Evolutionary conservation across 2,113 vertebrate species (phyloP).

Genomic region (Emberiza fucata): DNA sequence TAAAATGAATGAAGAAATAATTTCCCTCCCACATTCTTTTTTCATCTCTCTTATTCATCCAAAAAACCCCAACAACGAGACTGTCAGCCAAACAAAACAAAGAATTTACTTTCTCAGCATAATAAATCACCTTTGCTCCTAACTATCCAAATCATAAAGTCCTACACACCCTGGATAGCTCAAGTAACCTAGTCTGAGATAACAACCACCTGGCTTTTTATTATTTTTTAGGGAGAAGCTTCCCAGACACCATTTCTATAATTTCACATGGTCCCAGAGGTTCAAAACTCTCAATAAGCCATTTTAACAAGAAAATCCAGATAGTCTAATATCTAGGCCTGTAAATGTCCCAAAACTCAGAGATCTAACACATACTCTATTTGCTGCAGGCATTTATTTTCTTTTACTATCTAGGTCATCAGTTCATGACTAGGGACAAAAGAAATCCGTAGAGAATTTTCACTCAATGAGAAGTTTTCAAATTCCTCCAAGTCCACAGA

Average conservation of each 20-base stretch:
- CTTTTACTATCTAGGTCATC: constrained; percentile 53
- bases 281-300: constrained; percentile 30
- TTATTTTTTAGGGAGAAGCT: constrained; percentile 23
- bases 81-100: constrained; percentile 54
- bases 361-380: constrained; percentile 1
- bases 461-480: background rate
- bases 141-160: constrained; percentile 28
- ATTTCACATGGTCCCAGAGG: constrained; percentile 28
- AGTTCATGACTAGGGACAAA: constrained; percentile 52
- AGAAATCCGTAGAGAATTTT: background rate
- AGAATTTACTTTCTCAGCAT: constrained; percentile 45
- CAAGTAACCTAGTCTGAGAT: constrained; percentile 17
- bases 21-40: constrained; percentile 56
- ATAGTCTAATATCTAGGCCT: background rate
- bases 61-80: background rate
- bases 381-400: constrained; percentile 55
- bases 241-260: constrained; percentile 13
- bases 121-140: constrained; percentile 56
- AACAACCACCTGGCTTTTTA: constrained; percentile 31
- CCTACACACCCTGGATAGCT: background rate
- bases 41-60: constrained; percentile 23
- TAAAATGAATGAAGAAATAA: constrained; percentile 53
- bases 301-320: constrained; percentile 37
- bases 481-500: background rate
- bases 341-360: constrained; percentile 20